phyloP scores from a whole-genome alignment of 2,113 vertebrate species.

The Apaloderma vittatum region DNA sequence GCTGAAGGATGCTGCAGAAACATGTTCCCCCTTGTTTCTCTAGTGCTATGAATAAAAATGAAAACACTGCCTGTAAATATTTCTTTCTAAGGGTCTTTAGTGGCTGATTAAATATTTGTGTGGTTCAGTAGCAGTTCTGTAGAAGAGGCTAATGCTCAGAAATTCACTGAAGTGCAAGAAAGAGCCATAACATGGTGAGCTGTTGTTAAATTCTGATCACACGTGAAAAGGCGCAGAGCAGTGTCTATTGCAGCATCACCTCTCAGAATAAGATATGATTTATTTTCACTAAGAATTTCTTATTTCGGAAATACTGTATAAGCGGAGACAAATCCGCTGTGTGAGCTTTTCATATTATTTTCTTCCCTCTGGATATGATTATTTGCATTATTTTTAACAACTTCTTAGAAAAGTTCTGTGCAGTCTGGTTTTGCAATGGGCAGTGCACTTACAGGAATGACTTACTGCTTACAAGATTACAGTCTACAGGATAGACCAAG shows the following conservation, averaged over 20 bases:
- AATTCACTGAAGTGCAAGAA: slow-evolving; percentile 26
- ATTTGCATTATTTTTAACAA: slow-evolving; percentile 37
- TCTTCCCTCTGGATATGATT: not conserved
- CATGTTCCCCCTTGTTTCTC: not conserved
- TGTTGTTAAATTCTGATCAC: not conserved
- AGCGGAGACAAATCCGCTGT: slow-evolving; percentile 18
- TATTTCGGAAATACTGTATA: slow-evolving; percentile 35
- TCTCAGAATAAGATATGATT: not conserved
- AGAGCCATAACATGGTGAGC: not conserved
- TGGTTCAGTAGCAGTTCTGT: slow-evolving; percentile 20
- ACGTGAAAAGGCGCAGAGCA: slow-evolving; percentile 5
- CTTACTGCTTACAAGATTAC: not conserved
- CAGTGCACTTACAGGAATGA: not conserved
- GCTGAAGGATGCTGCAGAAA: slow-evolving; percentile 29
- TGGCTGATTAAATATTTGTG: slow-evolving; percentile 66
- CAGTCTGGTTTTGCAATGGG: not conserved
- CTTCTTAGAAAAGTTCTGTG: slow-evolving; percentile 24
- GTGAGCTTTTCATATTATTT: slow-evolving; percentile 45
- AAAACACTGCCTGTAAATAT: slow-evolving; percentile 41
- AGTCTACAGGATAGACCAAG: not conserved
- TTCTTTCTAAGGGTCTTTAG: slow-evolving; percentile 46
- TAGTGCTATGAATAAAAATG: slow-evolving; percentile 34
- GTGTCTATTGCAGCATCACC: not conserved
- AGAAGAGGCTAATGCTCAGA: slow-evolving; percentile 22
- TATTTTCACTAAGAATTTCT: slow-evolving; percentile 40